These are phyloP conservation scores for Andrena bicolor DNA, from an alignment of 2,888 invertebrate genomes.

Conservation along the genomic window DNA sequence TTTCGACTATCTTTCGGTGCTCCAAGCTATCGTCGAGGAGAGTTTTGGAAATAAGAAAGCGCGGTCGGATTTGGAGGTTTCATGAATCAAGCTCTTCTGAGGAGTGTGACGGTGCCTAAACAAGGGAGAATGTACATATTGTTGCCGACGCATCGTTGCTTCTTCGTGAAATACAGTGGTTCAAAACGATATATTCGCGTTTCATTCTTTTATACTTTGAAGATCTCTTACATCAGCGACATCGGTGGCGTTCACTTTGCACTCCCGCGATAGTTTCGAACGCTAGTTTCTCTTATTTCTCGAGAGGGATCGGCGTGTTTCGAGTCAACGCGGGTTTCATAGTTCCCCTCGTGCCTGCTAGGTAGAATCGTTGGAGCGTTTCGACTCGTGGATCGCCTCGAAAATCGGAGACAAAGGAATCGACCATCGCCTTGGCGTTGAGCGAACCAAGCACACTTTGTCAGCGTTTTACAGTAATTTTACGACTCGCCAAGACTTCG, in stretches of 20 bases:
- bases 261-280: background rate
- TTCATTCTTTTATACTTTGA: no score
- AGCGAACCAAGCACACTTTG: background rate
- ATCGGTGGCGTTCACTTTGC: conserved; percentile 1
- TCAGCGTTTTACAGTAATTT: conserved; percentile 9
- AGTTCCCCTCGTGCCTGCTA: background rate
- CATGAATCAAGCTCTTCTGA: no score
- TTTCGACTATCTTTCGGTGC: no score
- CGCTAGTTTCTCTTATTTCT: background rate
- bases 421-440: background rate
- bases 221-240: no score
- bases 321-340: background rate
- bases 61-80: no score
- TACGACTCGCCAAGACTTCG: conserved; percentile 11
- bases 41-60: no score
- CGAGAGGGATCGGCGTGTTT: background rate
- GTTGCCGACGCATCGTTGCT: no score
- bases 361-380: background rate
- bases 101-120: no score
- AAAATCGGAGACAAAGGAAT: conserved; percentile 1
- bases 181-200: no score
- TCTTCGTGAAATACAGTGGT: no score
- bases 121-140: no score
- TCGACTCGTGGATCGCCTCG: background rate
- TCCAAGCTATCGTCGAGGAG: no score